Percentiles rank a stretch among this genome's conserved stretches.
phyloP scores from a whole-genome alignment of 2,888 invertebrate species.

The Xanthia togata region DNA sequence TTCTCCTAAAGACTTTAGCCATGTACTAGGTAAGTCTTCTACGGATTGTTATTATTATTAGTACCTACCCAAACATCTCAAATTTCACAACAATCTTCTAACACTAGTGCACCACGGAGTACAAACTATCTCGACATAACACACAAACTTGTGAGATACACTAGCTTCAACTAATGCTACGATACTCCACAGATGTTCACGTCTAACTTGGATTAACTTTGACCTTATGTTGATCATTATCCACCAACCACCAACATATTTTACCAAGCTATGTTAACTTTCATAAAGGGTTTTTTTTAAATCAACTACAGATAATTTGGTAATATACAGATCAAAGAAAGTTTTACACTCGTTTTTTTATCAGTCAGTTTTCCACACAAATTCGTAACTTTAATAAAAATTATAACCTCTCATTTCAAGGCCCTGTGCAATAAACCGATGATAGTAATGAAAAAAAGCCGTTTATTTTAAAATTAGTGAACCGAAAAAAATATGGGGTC shows the following conservation, averaged over 20 bases:
- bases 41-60: neutral
- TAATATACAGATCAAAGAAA: neutral
- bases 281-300: neutral
- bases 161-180: conserved; percentile 8
- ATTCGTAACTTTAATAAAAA: neutral
- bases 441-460: neutral
- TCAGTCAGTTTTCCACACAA: no score
- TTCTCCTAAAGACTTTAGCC: no score
- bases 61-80: neutral
- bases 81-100: neutral
- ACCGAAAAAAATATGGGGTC: neutral
- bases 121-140: conserved; percentile 11
- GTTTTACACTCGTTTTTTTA: neutral
- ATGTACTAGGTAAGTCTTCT: neutral
- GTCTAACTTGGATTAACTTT: conserved; percentile 33
- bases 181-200: conserved; percentile 32
- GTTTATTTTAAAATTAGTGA: no score
- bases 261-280: neutral
- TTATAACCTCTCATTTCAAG: neutral
- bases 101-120: neutral
- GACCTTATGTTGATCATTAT: conserved; percentile 23
- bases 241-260: neutral
- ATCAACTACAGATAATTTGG: neutral
- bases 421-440: neutral
- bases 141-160: conserved; percentile 23